A percentile compares a stretch with the other conserved stretches of the same genome.
Conservation (phyloP, 1,140 invertebrate species). For the Hycleus cichorii region DNA sequence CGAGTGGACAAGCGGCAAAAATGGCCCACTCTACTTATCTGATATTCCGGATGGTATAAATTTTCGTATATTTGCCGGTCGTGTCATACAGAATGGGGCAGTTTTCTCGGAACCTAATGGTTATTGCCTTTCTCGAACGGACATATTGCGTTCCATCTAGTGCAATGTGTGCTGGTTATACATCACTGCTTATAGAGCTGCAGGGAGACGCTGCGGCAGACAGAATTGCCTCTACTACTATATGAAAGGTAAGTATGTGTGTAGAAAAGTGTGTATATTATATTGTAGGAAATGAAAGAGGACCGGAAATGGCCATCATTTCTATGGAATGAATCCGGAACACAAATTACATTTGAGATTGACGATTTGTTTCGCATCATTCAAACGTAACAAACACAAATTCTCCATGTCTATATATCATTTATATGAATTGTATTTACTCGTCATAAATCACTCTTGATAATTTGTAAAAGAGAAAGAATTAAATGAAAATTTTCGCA, state of each 20-base stretch:
- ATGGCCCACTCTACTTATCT: slow-evolving; percentile 27
- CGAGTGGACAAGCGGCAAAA: slow-evolving; percentile 17
- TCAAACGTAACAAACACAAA: too few species aligned
- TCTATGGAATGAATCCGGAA: slow-evolving; percentile 9
- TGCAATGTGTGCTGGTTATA: slow-evolving; percentile 53
- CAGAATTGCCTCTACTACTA: slow-evolving; percentile 15
- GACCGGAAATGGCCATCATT: slow-evolving; percentile 20
- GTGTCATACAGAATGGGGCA: slow-evolving; percentile 54
- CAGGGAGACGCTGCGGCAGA: slow-evolving; percentile 25
- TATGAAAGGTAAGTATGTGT: slow-evolving; percentile 17
- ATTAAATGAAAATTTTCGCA: too few species aligned
- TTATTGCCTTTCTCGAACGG: slow-evolving; percentile 54
- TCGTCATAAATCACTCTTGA: too few species aligned
- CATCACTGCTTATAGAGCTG: slow-evolving; percentile 41
- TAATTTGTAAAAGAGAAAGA: too few species aligned
- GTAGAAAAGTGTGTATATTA: too few species aligned
- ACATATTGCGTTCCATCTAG: slow-evolving; percentile 56
- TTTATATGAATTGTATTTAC: too few species aligned
- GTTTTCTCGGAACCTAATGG: slow-evolving; percentile 55
- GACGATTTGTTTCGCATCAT: not conserved
- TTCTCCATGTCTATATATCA: too few species aligned
- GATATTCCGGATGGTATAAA: slow-evolving; percentile 43
- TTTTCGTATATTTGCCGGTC: slow-evolving; percentile 52
- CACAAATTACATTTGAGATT: slow-evolving; percentile 8
- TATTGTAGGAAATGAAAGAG: slow-evolving; percentile 26